phyloP scores from a whole-genome alignment of 37 sponge, comb jelly and placozoan species.

The Petrosia ficiformis region DNA sequence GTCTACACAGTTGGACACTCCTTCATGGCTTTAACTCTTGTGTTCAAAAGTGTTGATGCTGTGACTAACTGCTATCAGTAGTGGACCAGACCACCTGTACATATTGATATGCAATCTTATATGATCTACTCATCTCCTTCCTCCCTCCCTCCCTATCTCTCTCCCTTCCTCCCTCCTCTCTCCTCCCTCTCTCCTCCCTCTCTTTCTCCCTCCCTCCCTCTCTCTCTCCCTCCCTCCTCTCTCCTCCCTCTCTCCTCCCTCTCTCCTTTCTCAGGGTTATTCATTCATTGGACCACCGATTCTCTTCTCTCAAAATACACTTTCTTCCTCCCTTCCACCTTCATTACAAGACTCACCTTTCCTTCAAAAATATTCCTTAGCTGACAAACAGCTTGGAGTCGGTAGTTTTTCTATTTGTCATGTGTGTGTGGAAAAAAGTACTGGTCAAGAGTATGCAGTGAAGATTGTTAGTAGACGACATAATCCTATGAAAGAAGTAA shows the following conservation, averaged over 20 bases:
- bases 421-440: conserved; percentile 68
- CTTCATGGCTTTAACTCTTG: too few relatives aligned
- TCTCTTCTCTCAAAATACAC: conserved; percentile 67
- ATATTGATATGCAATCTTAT: not conserved
- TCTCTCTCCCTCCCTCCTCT: not conserved
- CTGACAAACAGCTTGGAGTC: conserved; percentile 61
- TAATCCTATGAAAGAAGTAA: conserved; percentile 67
- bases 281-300: conserved; percentile 91
- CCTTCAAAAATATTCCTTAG: conserved; percentile 66
- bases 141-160: too few relatives aligned
- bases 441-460: conserved; percentile 85
- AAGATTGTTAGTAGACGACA: conserved; percentile 90
- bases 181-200: not conserved
- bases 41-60: too few relatives aligned
- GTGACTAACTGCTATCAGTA: too few relatives aligned
- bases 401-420: conserved; percentile 87
- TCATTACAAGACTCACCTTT: conserved; percentile 78
- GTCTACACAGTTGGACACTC: too few relatives aligned
- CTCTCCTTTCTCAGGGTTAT: conserved; percentile 69
- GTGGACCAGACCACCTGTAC: not conserved
- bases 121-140: not conserved
- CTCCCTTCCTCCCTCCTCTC: not conserved
- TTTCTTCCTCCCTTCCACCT: not conserved
- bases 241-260: too few relatives aligned
- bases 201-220: not conserved